Percentiles rank a stretch among this genome's conserved stretches.
These are phyloP conservation scores for Mus pahari DNA, from an alignment of 2,113 vertebrate genomes.

Conservation along the genomic window DNA sequence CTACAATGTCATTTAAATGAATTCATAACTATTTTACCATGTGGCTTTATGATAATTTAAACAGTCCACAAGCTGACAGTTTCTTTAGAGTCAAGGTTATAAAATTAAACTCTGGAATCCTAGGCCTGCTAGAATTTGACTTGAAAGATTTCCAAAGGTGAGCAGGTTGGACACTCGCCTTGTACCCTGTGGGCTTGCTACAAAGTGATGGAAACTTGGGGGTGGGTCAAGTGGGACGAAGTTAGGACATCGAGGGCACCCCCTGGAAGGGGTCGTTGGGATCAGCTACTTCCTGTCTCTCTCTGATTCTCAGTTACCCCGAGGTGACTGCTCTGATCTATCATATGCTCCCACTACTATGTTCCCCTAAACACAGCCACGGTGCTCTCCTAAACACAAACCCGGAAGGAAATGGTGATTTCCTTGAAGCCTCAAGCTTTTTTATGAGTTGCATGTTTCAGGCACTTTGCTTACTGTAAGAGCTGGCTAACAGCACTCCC, in stretches of 20 bases:
- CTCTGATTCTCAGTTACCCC: background rate
- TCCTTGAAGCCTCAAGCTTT: background rate
- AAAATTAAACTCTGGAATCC: background rate
- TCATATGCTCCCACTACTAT: background rate
- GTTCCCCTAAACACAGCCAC: background rate
- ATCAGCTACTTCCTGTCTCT: background rate
- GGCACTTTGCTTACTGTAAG: background rate
- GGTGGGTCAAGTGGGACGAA: background rate
- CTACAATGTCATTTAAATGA: constrained; percentile 13
- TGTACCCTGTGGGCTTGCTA: too few relatives aligned
- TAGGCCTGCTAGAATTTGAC: background rate
- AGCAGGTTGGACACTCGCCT: background rate
- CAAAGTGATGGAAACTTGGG: background rate
- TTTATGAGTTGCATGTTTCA: background rate
- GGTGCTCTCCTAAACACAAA: background rate
- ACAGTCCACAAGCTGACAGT: background rate
- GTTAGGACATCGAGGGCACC: rapidly evolving
- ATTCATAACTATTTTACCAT: background rate
- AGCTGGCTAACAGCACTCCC: background rate
- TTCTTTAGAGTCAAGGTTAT: background rate
- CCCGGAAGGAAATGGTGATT: background rate
- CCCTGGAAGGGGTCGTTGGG: background rate
- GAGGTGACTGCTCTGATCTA: background rate
- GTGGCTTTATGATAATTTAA: background rate
- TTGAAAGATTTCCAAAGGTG: background rate